These are phyloP conservation scores for Petrolisthes manimaculis DNA, from an alignment of 2,888 invertebrate genomes.

Conservation along the genomic window DNA sequence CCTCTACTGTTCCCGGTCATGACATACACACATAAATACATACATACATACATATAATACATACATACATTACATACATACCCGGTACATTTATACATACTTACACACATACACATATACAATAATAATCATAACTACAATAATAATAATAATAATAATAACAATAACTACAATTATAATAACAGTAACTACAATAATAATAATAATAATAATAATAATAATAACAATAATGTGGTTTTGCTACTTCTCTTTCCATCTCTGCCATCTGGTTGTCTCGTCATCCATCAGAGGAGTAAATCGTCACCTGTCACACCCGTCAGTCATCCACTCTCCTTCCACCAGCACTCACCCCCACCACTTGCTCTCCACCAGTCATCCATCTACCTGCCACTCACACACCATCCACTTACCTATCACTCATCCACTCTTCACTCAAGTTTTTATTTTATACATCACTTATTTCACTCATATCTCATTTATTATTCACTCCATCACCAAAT, in stretches of 20 bases:
- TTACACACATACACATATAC: background rate
- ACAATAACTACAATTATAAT: too few relatives aligned
- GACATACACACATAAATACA: background rate
- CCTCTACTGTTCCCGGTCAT: background rate
- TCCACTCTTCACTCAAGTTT: background rate
- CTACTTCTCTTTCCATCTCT: constrained; percentile 2
- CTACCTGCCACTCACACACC: background rate
- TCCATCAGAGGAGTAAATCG: background rate
- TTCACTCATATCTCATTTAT: too few relatives aligned
- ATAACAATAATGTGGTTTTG: background rate
- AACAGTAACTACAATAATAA: too few relatives aligned
- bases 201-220: too few relatives aligned
- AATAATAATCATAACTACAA: background rate
- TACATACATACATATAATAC: constrained; percentile 17
- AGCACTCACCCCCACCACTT: background rate
- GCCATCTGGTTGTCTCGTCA: constrained; percentile 5
- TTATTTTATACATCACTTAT: background rate
- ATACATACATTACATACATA: constrained; percentile 6
- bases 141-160: background rate
- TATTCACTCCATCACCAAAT: too few relatives aligned
- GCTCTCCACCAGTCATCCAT: background rate
- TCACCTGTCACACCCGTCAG: background rate
- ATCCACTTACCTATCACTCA: background rate
- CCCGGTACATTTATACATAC: background rate
- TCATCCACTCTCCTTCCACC: background rate